Conservation (phyloP, 2,797 vertebrate genomes). For the Coilia nasus region DNA sequence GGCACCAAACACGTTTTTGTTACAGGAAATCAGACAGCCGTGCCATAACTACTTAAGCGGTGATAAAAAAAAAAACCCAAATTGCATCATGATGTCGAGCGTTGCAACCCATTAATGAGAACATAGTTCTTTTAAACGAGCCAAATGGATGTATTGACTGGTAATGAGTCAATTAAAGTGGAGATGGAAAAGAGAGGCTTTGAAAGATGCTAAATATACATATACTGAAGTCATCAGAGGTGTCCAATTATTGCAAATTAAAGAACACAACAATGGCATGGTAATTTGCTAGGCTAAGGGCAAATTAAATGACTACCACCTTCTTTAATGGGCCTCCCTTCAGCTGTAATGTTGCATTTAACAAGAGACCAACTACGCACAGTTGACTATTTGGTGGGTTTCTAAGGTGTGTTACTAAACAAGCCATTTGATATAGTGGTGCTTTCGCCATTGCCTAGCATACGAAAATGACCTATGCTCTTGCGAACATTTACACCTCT, state of each 20-base stretch:
- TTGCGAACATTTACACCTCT: no score
- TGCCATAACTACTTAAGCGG: conserved; percentile 79
- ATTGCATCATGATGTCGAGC: conserved; percentile 82
- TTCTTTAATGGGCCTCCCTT: conserved; percentile 66
- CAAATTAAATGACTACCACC: conserved; percentile 68
- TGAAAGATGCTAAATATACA: conserved; percentile 57
- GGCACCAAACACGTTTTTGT: conserved; percentile 76
- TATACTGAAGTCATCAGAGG: conserved; percentile 62
- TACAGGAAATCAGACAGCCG: conserved; percentile 81
- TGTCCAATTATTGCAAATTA: conserved; percentile 74
- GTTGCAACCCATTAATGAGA: conserved; percentile 61
- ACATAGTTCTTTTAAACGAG: conserved; percentile 58
- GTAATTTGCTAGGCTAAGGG: conserved; percentile 72
- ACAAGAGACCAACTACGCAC: conserved; percentile 33
- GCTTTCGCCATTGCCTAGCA: no score
- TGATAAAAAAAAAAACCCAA: conserved; percentile 72
- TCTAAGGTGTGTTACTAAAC: conserved; percentile 61
- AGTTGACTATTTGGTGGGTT: conserved; percentile 54
- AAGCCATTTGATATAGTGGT: conserved; percentile 49
- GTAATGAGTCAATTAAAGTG: conserved; percentile 65
- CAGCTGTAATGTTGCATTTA: conserved; percentile 61
- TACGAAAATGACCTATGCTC: no score
- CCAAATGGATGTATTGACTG: conserved; percentile 59
- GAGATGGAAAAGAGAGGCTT: conserved; percentile 39
- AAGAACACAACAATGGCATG: conserved; percentile 67